Percentiles rank a stretch among this genome's conserved stretches.
These are phyloP conservation scores for Drosophila pseudoananassae DNA, from an alignment of 1,140 invertebrate species.

Conservation along the genomic window DNA sequence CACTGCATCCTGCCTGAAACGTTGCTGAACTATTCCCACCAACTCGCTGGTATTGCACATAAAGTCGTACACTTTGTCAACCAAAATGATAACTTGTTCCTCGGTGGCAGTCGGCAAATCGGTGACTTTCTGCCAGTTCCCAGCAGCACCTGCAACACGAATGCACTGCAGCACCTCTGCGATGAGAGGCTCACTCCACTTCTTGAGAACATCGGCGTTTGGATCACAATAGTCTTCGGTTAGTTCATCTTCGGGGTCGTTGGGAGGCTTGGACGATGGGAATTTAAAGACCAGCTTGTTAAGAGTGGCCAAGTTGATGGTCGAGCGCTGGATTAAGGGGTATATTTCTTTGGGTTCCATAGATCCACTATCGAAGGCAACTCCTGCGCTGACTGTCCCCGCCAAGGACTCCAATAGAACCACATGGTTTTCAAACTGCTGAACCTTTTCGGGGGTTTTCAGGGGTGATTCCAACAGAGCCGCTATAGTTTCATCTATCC, in stretches of 20 bases:
- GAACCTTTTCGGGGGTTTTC: slow-evolving; percentile 38
- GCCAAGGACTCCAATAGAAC: slow-evolving; percentile 52
- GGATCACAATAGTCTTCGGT: slow-evolving; percentile 82
- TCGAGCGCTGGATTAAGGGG: slow-evolving; percentile 40
- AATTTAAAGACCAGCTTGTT: slow-evolving; percentile 60
- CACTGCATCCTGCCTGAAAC: slow-evolving; percentile 30
- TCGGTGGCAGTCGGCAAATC: slow-evolving; percentile 11
- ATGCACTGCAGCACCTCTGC: slow-evolving; percentile 55
- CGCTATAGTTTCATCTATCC: slow-evolving; percentile 59
- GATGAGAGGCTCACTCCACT: slow-evolving; percentile 67
- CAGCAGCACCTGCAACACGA: slow-evolving; percentile 48
- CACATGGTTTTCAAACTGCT: slow-evolving; percentile 56
- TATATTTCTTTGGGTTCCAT: slow-evolving; percentile 19
- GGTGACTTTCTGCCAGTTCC: slow-evolving; percentile 53
- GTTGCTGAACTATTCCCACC: slow-evolving; percentile 59
- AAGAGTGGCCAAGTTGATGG: slow-evolving; percentile 61
- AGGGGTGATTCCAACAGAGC: slow-evolving; percentile 53
- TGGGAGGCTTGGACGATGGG: slow-evolving; percentile 31
- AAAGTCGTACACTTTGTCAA: slow-evolving; percentile 59
- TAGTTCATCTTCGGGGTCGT: slow-evolving; percentile 69
- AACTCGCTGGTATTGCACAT: slow-evolving; percentile 60
- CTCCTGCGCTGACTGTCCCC: slow-evolving; percentile 35
- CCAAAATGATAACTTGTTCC: slow-evolving; percentile 51
- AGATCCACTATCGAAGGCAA: slow-evolving; percentile 34
- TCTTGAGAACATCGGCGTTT: slow-evolving; percentile 73